Percentiles rank a stretch among this genome's conserved stretches.
Conservation (phyloP, 2,888 invertebrate species). For the Lochmaea crataegi region DNA sequence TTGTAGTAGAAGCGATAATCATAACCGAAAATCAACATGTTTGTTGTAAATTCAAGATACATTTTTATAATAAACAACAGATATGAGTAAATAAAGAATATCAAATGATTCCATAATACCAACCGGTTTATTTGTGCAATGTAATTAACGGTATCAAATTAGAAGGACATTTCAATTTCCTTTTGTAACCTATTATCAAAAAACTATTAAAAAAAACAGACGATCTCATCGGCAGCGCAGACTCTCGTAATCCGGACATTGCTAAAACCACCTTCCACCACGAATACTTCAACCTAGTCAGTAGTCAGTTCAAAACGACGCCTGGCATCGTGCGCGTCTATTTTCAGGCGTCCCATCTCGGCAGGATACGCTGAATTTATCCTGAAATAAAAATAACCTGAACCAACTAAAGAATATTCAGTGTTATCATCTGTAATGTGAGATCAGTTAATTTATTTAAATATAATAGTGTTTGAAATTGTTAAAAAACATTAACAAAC, state of each 20-base stretch:
- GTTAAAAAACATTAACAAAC: conserved; percentile 3
- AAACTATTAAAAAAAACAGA: conserved; percentile 14
- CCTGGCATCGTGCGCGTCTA: conserved; percentile 27
- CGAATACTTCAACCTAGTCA: conserved; percentile 9
- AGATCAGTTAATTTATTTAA: neutral
- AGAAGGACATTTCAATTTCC: neutral
- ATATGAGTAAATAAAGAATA: too few relatives aligned
- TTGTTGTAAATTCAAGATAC: too few relatives aligned
- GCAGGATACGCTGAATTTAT: neutral
- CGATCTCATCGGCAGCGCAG: conserved; percentile 18
- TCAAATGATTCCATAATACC: too few relatives aligned
- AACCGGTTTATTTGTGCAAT: too few relatives aligned
- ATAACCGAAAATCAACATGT: too few relatives aligned
- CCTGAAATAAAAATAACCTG: neutral
- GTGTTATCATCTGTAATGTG: neutral
- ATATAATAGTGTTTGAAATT: neutral
- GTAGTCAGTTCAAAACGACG: conserved; percentile 28
- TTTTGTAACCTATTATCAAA: neutral
- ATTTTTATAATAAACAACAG: too few relatives aligned
- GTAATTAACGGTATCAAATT: neutral
- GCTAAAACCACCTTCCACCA: conserved; percentile 19
- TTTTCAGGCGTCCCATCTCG: conserved; percentile 16
- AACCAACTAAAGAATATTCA: neutral
- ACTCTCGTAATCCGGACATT: conserved; percentile 23
- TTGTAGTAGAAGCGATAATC: too few relatives aligned